Evolutionary conservation across 2,888 invertebrate species (phyloP), one percentile per base, ranked within the genome.

Genomic region (Amiota minor): DNA sequence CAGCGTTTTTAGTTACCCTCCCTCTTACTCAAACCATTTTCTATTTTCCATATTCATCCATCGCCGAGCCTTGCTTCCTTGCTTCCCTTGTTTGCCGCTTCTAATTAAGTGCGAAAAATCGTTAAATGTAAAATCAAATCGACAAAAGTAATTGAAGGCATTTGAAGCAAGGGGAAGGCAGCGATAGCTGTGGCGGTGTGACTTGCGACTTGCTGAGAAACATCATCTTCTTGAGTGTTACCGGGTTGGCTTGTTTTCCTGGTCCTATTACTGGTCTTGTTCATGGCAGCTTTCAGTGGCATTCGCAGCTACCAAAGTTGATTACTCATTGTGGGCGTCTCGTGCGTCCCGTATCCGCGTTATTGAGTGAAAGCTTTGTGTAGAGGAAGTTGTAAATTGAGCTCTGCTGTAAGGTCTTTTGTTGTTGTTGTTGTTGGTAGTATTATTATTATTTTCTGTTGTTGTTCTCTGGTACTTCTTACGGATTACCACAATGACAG

Each of bases 61-160:
- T 71, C 61, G 56, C 20, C 70, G 20, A 50, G 68, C 55, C 72
- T 10, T 64, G 46, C 73, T 35, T 74, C 61, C 64, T 84, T 84
- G 80, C 81, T 75, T 73, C 85, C 80, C 82, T 84, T 83, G 82
- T 82, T 83, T 79, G 20, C 77, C 78, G 80, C 84, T 88, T 89
- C 88, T 89, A 89, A 89, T 89, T 89, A 89, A 89, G 89, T 89
- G 89, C 88, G 89, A 89, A 88, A 88, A 88, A 89, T 88, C 87
- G 85, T 88, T 87, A 87, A 88, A 86, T 87, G 88, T 88, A 84
- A 89, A 89, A 88, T 88, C 88, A 88, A 88, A 89, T 88, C 89
- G 83, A 85, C 85, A 85, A 85, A 86, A 87, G 87, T 86, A 86
- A 87, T 86, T 82, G 84, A 81, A 81, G 76, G 74, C 53, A 49